Evolutionary conservation across 2,888 invertebrate species (phyloP).

Genomic region (Rhogogaster chlorosoma): DNA sequence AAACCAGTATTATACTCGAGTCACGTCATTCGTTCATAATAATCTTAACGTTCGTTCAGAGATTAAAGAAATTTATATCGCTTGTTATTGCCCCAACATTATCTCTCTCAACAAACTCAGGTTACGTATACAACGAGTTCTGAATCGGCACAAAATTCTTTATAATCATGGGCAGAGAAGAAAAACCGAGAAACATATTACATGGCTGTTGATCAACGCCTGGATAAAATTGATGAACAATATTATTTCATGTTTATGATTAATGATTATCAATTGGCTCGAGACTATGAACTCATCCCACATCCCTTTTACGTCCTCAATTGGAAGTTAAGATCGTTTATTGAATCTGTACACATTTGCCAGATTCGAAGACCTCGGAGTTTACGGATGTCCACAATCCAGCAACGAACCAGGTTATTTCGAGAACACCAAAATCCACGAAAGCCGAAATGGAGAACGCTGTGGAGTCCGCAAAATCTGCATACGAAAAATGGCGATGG

Average conservation of each 20-base stretch:
- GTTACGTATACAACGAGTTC: not conserved
- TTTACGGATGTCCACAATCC: conserved; percentile 98
- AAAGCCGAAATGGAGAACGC: conserved; percentile 93
- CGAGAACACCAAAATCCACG: conserved; percentile 93
- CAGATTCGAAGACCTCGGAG: conserved; percentile 94
- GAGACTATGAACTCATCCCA: not conserved
- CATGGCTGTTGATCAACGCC: not conserved
- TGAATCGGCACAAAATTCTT: not conserved
- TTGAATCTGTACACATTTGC: not conserved
- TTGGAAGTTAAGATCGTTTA: not conserved
- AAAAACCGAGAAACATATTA: not conserved
- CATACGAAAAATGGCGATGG: conserved; percentile 90
- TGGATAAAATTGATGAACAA: not conserved
- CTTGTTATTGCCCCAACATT: conserved; percentile 9
- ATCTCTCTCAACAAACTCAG: not conserved
- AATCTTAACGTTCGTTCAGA: conserved; percentile 3
- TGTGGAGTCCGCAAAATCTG: conserved; percentile 89
- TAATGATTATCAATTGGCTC: too few relatives aligned
- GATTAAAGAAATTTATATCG: conserved; percentile 1
- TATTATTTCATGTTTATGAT: not conserved
- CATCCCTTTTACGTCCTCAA: not conserved
- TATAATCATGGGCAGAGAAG: not conserved
- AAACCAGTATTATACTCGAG: not conserved
- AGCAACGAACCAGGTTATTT: conserved; percentile 91
- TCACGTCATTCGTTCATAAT: not conserved